A percentile compares a stretch with the other conserved stretches of the same genome.
These are phyloP conservation scores for Phylloscopus whistleri DNA, from an alignment of 2,113 vertebrate genomes.

Conservation along the genomic window DNA sequence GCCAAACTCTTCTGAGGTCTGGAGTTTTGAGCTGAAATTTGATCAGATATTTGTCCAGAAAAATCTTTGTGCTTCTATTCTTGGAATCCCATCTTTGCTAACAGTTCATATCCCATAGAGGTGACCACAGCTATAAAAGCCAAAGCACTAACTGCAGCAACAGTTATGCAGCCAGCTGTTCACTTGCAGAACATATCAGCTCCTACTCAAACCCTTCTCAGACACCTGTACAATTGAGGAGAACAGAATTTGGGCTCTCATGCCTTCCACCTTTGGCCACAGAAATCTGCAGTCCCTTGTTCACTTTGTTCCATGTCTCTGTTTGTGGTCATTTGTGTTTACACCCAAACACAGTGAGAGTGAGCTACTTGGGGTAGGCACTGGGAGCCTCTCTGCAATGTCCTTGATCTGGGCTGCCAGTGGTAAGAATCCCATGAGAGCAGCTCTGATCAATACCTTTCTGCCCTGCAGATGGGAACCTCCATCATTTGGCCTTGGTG, in stretches of 20 bases:
- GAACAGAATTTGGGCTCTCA: neutral
- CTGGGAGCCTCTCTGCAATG: neutral
- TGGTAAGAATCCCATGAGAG: neutral
- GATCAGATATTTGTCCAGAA: neutral
- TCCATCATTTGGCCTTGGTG: neutral
- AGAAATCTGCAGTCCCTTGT: neutral
- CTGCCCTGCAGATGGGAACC: neutral
- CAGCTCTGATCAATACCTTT: neutral
- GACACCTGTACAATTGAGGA: neutral
- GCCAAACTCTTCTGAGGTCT: neutral
- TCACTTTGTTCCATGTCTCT: neutral
- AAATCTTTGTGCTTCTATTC: rapidly evolving
- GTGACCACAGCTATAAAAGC: neutral
- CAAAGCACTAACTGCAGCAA: neutral
- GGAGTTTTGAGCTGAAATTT: neutral
- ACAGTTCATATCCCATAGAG: neutral
- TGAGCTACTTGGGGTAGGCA: neutral
- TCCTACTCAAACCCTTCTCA: neutral
- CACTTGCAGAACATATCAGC: neutral
- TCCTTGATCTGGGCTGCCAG: neutral
- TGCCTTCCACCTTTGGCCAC: neutral
- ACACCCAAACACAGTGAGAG: neutral
- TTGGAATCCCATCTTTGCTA: neutral
- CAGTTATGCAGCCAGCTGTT: neutral
- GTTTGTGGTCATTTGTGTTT: neutral